Conservation (phyloP, 2,888 invertebrate genomes). For the Agonopterix arenella region DNA sequence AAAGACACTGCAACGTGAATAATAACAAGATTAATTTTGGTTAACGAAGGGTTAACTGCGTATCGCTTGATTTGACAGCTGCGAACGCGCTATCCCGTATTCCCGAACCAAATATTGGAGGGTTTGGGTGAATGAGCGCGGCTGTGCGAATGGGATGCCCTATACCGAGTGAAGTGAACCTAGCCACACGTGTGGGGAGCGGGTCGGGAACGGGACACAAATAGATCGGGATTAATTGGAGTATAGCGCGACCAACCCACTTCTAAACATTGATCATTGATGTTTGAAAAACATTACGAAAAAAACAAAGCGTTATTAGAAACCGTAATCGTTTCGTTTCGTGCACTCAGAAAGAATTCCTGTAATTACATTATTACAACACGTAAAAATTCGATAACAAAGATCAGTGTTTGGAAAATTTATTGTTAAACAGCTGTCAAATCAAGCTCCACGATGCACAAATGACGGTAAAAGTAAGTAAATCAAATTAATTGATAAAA, state of each 20-base stretch:
- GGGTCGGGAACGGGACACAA: slow-evolving; percentile 59
- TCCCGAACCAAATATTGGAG: slow-evolving; percentile 66
- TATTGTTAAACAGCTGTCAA: slow-evolving; percentile 20
- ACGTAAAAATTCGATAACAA: background rate
- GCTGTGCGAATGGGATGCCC: slow-evolving; percentile 37
- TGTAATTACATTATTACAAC: slow-evolving; percentile 24
- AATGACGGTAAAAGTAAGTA: slow-evolving; percentile 1
- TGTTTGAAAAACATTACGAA: slow-evolving; percentile 9
- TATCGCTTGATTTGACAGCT: slow-evolving; percentile 73
- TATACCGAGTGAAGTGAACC: slow-evolving; percentile 43
- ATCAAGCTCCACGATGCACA: slow-evolving; percentile 44
- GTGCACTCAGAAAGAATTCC: slow-evolving; percentile 32
- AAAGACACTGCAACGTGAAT: slow-evolving; percentile 68
- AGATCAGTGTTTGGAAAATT: background rate
- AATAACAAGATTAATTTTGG: slow-evolving; percentile 32
- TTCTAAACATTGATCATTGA: slow-evolving; percentile 31
- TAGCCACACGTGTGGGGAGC: slow-evolving; percentile 46
- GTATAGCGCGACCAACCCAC: slow-evolving; percentile 44
- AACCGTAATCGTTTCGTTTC: slow-evolving; percentile 22
- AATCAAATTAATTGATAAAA: slow-evolving; percentile 25
- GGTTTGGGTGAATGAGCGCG: slow-evolving; percentile 57
- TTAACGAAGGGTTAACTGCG: slow-evolving; percentile 29
- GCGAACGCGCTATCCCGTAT: slow-evolving; percentile 68
- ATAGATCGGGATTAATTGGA: slow-evolving; percentile 62
- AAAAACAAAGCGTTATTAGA: slow-evolving; percentile 10